A percentile compares a stretch with the other conserved stretches of the same genome.
These are phyloP conservation scores for Hanleya hanleyi DNA, from an alignment of 2,888 invertebrate species.

Conservation along the genomic window DNA sequence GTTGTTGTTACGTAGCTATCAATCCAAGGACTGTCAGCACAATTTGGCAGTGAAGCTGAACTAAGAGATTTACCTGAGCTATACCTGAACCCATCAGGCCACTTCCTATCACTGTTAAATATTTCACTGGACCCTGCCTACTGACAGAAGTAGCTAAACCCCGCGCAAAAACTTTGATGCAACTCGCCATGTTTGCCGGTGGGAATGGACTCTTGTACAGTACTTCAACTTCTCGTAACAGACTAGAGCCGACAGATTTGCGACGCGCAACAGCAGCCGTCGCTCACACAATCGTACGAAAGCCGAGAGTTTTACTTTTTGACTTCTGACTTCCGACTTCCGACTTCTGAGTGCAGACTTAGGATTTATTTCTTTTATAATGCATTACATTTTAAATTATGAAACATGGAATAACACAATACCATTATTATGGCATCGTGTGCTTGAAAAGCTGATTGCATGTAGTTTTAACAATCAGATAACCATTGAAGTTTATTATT, in stretches of 20 bases:
- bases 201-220: not conserved
- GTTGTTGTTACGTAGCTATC: not conserved
- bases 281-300: too few relatives aligned
- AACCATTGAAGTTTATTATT: too few relatives aligned
- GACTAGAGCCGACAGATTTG: not conserved
- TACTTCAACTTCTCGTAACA: not conserved
- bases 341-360: too few relatives aligned
- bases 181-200: not conserved
- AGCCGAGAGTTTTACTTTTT: too few relatives aligned
- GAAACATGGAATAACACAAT: too few relatives aligned
- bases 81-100: constrained; percentile 94
- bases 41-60: not conserved
- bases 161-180: constrained; percentile 10
- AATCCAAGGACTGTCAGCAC: not conserved
- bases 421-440: too few relatives aligned
- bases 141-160: constrained; percentile 45
- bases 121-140: constrained; percentile 77
- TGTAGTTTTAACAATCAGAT: too few relatives aligned
- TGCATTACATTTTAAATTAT: too few relatives aligned
- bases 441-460: too few relatives aligned
- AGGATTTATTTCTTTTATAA: too few relatives aligned
- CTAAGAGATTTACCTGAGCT: constrained; percentile 81
- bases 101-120: constrained; percentile 88
- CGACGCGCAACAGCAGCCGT: too few relatives aligned
- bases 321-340: too few relatives aligned